These are phyloP conservation scores for Orchesella cincta DNA, from an alignment of 1,140 invertebrate species.

Conservation along the genomic window DNA sequence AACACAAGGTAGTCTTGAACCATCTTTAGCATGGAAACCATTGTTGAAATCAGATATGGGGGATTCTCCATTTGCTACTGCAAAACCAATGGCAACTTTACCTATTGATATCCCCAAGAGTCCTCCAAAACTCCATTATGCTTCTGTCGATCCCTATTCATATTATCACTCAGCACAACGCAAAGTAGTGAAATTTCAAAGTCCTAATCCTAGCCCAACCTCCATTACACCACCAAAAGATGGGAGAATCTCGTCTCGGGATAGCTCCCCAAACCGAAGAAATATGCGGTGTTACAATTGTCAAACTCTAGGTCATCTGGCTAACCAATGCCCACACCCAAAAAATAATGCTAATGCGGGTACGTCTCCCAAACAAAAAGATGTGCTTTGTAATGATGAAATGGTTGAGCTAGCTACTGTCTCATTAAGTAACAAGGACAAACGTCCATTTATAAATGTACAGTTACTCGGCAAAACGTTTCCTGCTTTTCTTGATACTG, in stretches of 20 bases:
- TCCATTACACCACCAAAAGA: not conserved
- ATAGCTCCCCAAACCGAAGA: not conserved
- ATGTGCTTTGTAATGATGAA: not conserved
- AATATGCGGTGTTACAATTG: not conserved
- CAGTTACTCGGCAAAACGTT: slow-evolving; percentile 26
- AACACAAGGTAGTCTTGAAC: slow-evolving; percentile 19
- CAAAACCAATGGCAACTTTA: not conserved
- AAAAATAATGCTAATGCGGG: not conserved
- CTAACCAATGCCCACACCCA: not conserved
- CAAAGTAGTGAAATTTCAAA: not conserved
- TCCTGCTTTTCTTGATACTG: slow-evolving; percentile 37
- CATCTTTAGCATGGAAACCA: slow-evolving; percentile 32
- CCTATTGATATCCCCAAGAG: too few relatives aligned
- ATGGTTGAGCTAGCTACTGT: not conserved
- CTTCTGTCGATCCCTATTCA: slow-evolving; percentile 29
- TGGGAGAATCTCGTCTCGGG: not conserved
- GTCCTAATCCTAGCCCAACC: not conserved
- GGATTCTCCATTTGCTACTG: not conserved
- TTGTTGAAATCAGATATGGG: not conserved
- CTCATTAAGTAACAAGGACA: not conserved
- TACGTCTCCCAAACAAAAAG: too few relatives aligned
- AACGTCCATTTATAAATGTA: slow-evolving; percentile 31
- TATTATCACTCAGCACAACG: slow-evolving; percentile 1
- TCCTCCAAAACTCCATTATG: slow-evolving; percentile 10
- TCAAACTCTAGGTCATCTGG: not conserved